Evolutionary conservation across 2,888 invertebrate genomes (phyloP), one percentile per base, ranked within the genome.

Genomic region (Nomada hirtipes): DNA sequence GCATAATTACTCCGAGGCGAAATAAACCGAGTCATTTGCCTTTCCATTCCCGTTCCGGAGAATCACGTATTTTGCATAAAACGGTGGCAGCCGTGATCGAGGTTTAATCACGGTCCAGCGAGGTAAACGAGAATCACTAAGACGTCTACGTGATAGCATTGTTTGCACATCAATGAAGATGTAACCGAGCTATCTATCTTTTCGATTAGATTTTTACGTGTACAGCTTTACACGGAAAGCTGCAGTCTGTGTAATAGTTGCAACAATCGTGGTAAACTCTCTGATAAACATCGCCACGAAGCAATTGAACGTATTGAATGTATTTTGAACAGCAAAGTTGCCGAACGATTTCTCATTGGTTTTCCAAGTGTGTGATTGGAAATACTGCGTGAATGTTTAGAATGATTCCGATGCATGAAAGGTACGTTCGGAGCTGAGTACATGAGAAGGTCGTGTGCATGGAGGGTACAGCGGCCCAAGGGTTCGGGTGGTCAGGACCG

Each of bases 61-160:
- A 63, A 76, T 71, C 53, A 57, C 47, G 42, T 23, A 42, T 47
- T 70, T 63, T n/a, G 20, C 70, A 52, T 70, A 63, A 61, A 76
- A 53, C 42, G n/a, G 29, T 29, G 11, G 29, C 11, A 47, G 20
- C 53, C 20, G 23, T 47, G 50, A 63, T 63, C 76, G 36, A 57
- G 36, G 20, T 55, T 76, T 71, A 64, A 76, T 76, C 63, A 63
- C 50, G 23, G 36, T 23, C 11, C 75, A 18, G 42, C n/a, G 60
- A n/a, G 59, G 18, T 50, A 47, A 71, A 76, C 60, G 63, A 23
- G 72, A 63, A 55, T 50, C 44, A 55, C 63, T 57, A 36, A 71
- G 55, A 71, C 55, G 70, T 47, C 55, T 55, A 63, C 36, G 36
- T 11, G 72, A 29, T 61, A 47, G 60, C 52, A 29, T 77, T 60